Evolutionary conservation across 2,113 vertebrate species (phyloP).

Genomic region (Centrocercus urophasianus): DNA sequence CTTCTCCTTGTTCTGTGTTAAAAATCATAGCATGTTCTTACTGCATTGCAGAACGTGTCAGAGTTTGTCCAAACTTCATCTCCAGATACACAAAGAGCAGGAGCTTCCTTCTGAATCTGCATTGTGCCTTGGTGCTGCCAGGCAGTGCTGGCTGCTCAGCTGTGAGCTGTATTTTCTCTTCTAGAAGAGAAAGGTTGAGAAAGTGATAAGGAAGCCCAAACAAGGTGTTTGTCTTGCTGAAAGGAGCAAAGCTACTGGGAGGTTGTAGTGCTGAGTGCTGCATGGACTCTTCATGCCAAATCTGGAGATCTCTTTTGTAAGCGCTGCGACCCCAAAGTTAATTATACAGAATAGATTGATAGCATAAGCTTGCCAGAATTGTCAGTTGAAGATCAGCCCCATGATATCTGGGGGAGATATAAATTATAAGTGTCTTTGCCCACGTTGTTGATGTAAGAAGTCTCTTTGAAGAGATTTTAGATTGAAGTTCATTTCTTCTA

Average conservation of each 20-base stretch:
- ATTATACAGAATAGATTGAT: not conserved
- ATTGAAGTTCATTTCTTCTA: not conserved
- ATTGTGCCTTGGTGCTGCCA: not conserved
- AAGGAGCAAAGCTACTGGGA: not conserved
- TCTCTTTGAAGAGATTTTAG: not conserved
- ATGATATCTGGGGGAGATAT: not conserved
- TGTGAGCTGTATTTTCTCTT: not conserved
- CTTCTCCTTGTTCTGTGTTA: not conserved
- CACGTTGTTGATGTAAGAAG: not conserved
- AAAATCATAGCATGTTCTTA: not conserved
- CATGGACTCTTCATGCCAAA: not conserved
- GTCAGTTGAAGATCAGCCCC: not conserved
- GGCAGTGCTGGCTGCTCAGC: not conserved
- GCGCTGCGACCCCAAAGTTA: conserved; percentile 18
- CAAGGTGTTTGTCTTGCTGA: not conserved
- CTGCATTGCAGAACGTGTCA: not conserved
- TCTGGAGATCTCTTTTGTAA: not conserved
- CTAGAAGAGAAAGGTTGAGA: not conserved
- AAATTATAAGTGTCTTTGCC: not conserved
- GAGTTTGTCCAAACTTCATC: not conserved
- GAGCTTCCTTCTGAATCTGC: not conserved
- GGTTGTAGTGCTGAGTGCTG: not conserved
- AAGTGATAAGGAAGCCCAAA: not conserved
- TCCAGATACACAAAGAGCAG: not conserved
- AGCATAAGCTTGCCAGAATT: not conserved